A percentile compares a stretch with the other conserved stretches of the same genome.
Conservation (phyloP, 37 sponge, comb jelly and placozoan species). For the Oopsacas minuta region DNA sequence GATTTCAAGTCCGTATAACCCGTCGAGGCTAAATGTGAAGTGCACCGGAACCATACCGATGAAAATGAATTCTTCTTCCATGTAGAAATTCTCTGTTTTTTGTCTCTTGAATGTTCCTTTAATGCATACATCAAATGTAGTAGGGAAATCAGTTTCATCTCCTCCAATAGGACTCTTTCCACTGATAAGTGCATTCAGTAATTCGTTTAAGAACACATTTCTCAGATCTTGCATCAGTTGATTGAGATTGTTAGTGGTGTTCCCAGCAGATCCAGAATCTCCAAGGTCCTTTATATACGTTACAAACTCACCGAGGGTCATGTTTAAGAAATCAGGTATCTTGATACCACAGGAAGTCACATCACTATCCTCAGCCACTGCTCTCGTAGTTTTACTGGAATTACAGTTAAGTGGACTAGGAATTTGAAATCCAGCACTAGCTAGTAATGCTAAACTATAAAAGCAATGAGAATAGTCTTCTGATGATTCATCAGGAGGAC, state of each 20-base stretch:
- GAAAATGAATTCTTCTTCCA: background rate
- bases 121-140: background rate
- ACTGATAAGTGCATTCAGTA: background rate
- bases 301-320: background rate
- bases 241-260: background rate
- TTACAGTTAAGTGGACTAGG: background rate
- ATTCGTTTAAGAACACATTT: background rate
- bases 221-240: background rate
- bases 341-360: background rate
- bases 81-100: background rate
- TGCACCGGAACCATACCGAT: background rate
- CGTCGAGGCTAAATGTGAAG: background rate
- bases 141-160: background rate
- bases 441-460: background rate
- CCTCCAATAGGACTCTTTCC: background rate
- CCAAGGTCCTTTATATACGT: background rate
- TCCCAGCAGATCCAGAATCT: background rate
- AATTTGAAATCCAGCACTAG: background rate
- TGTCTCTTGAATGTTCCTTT: background rate
- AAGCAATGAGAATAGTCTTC: background rate
- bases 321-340: background rate
- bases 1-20: background rate
- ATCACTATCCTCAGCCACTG: background rate
- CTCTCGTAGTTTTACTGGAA: background rate
- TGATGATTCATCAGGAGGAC: background rate